These are phyloP conservation scores for Lepisosteus oculatus DNA, from an alignment of 2,113 vertebrate genomes.

Conservation along the genomic window DNA sequence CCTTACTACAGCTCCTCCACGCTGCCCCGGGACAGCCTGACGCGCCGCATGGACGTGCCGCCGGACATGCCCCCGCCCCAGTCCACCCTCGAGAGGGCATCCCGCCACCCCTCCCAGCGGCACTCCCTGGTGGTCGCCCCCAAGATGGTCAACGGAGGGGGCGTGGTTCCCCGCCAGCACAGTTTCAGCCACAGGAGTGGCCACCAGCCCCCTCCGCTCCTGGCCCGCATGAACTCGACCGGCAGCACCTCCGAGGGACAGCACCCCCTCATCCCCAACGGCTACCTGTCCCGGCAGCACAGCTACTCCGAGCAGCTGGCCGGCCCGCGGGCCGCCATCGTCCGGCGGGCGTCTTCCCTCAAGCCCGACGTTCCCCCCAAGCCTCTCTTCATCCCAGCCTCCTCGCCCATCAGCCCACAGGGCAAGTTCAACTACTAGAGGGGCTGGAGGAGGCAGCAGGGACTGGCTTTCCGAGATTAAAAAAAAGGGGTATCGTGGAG, in stretches of 20 bases:
- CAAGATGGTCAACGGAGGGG: conserved; percentile 63
- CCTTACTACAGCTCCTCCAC: conserved; percentile 76
- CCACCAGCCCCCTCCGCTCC: conserved; percentile 65
- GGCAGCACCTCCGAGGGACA: conserved; percentile 69
- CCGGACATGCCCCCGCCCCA: conserved; percentile 66
- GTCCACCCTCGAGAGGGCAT: conserved; percentile 63
- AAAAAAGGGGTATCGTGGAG: background rate
- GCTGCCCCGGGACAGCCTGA: conserved; percentile 73
- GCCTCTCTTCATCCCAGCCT: conserved; percentile 73
- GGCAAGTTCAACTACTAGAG: conserved; percentile 76
- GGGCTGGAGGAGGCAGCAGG: background rate
- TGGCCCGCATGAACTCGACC: conserved; percentile 76
- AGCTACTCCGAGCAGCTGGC: conserved; percentile 72
- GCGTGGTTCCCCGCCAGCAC: conserved; percentile 68
- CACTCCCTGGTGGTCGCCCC: conserved; percentile 63
- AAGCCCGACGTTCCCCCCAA: conserved; percentile 73
- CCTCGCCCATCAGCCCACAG: conserved; percentile 69
- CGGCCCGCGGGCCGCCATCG: conserved; percentile 59
- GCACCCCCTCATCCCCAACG: conserved; percentile 63
- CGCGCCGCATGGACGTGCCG: conserved; percentile 79
- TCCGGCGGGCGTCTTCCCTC: conserved; percentile 68
- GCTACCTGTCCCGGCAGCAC: conserved; percentile 70
- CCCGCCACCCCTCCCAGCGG: conserved; percentile 65
- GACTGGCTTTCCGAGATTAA: conserved; percentile 34
- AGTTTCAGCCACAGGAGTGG: conserved; percentile 67